Conservation (phyloP, 2,888 invertebrate species). For the Chorisops tibialis region DNA sequence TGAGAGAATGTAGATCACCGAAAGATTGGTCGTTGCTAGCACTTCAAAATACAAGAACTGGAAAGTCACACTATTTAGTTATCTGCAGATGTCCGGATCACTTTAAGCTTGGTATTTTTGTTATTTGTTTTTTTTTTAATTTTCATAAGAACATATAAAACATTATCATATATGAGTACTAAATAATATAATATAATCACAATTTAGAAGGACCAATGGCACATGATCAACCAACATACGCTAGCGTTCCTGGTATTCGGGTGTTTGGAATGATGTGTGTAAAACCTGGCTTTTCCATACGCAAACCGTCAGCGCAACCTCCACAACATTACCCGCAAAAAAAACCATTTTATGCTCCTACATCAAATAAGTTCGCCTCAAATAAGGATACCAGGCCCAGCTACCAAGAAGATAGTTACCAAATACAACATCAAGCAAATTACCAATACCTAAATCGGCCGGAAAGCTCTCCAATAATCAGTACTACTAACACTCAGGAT, state of each 20-base stretch:
- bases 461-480: conserved; percentile 41
- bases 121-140: conserved; percentile 21
- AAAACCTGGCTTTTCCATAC: conserved; percentile 53
- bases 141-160: neutral
- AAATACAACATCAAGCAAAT: conserved; percentile 43
- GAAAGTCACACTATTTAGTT: conserved; percentile 89
- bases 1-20: conserved; percentile 83
- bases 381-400: conserved; percentile 34
- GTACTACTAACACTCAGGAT: conserved; percentile 34
- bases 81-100: conserved; percentile 87
- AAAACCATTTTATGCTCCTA: conserved; percentile 48
- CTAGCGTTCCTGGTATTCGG: conserved; percentile 87
- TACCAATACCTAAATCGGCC: conserved; percentile 51
- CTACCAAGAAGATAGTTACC: conserved; percentile 40
- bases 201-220: conserved; percentile 85
- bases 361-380: conserved; percentile 37
- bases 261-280: conserved; percentile 95
- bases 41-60: conserved; percentile 85
- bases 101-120: conserved; percentile 72
- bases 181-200: neutral
- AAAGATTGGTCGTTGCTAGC: conserved; percentile 90
- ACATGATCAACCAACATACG: conserved; percentile 90
- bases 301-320: conserved; percentile 49
- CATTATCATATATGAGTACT: neutral
- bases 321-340: conserved; percentile 50